Evolutionary conservation across 2,797 vertebrate species (phyloP).

Genomic region (Heterohyrax brucei): DNA sequence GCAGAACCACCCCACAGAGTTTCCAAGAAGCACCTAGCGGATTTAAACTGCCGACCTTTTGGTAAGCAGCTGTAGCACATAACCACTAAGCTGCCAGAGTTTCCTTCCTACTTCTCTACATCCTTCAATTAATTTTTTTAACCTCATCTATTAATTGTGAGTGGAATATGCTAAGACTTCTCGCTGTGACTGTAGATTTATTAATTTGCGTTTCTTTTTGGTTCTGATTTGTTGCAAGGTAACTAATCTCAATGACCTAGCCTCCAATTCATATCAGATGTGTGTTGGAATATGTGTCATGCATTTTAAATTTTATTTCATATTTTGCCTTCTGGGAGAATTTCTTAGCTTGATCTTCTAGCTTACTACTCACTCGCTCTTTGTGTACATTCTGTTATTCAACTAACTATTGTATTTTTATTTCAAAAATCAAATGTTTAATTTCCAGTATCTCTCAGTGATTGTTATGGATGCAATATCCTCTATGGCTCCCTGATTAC

Average conservation of each 20-base stretch:
- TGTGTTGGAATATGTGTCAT: neutral
- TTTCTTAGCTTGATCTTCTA: conserved; percentile 13
- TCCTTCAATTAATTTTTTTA: conserved; percentile 16
- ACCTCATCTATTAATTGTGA: neutral
- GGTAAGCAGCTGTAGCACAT: too few relatives aligned
- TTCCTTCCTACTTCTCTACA: conserved; percentile 23
- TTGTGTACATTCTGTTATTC: conserved; percentile 6
- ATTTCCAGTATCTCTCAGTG: conserved; percentile 1
- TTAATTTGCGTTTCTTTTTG: neutral
- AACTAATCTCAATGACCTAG: neutral
- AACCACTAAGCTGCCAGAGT: too few relatives aligned
- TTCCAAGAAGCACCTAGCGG: too few relatives aligned
- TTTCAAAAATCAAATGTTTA: conserved; percentile 18
- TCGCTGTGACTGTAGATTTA: conserved; percentile 1
- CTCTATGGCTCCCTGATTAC: neutral
- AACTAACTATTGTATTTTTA: conserved; percentile 1
- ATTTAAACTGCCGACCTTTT: too few relatives aligned
- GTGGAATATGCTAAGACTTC: conserved; percentile 28
- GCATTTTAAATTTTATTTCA: conserved; percentile 16
- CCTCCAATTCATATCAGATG: neutral
- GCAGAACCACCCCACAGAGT: too few relatives aligned
- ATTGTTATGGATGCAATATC: neutral
- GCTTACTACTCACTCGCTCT: neutral
- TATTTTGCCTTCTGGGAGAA: conserved; percentile 43
- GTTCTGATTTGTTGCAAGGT: neutral